These are phyloP conservation scores for Hydrophis major DNA, from an alignment of 2,797 vertebrate genomes.

Conservation along the genomic window DNA sequence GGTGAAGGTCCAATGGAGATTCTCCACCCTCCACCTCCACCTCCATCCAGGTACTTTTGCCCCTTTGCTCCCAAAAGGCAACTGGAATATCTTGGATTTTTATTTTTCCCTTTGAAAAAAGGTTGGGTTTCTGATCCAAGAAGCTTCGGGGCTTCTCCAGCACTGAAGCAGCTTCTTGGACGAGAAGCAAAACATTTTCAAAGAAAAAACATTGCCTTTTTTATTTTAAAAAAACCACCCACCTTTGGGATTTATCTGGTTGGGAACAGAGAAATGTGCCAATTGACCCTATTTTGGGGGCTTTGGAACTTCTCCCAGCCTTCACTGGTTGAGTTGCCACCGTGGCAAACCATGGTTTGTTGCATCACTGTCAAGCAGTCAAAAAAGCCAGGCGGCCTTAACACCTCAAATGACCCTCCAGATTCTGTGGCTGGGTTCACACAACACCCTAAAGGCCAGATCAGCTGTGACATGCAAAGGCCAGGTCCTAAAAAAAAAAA, in stretches of 20 bases:
- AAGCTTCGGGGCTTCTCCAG: neutral
- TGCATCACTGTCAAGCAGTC: neutral
- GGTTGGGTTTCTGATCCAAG: neutral
- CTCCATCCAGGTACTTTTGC: neutral
- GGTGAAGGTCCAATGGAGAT: neutral
- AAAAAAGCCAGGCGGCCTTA: neutral
- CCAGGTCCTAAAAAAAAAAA: neutral
- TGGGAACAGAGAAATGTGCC: neutral
- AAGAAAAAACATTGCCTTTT: neutral
- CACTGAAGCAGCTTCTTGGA: neutral
- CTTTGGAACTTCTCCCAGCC: neutral
- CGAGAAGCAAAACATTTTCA: neutral
- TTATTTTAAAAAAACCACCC: too few relatives aligned
- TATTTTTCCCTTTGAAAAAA: neutral
- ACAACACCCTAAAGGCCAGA: neutral
- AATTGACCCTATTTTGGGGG: neutral
- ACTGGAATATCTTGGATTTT: neutral
- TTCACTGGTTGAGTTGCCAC: neutral
- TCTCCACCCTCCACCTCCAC: neutral
- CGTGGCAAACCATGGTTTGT: neutral
- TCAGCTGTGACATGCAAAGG: too few relatives aligned
- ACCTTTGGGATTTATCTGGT: neutral
- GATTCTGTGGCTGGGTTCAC: neutral
- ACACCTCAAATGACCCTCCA: neutral
- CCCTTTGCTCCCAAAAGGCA: neutral